A percentile compares a stretch with the other conserved stretches of the same genome.
phyloP scores from a whole-genome alignment of 2,797 vertebrate species.

The Acanthiza pusilla region DNA sequence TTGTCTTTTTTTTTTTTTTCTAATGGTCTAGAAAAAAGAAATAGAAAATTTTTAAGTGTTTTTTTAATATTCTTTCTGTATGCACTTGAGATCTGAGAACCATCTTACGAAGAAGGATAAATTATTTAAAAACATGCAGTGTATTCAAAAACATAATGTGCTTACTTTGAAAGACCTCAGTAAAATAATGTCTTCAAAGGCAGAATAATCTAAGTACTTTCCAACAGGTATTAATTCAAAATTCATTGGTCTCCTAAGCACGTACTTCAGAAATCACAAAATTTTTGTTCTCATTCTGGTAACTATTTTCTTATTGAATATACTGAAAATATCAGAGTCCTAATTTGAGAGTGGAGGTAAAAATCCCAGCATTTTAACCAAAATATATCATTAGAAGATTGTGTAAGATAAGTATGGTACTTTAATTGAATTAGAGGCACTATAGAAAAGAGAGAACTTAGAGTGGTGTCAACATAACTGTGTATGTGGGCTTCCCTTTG shows the following conservation, averaged over 20 bases:
- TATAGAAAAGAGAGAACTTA: not conserved
- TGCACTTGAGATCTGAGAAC: not conserved
- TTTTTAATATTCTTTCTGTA: not conserved
- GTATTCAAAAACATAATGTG: not conserved
- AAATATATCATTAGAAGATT: not conserved
- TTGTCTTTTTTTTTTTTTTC: not conserved
- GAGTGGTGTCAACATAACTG: not conserved
- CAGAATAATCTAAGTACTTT: not conserved
- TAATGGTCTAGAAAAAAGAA: no score
- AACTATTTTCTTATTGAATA: rapidly evolving
- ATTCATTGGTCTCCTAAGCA: not conserved
- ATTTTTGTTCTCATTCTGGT: not conserved
- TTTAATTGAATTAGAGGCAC: not conserved
- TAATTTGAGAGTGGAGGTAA: not conserved
- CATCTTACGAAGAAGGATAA: not conserved
- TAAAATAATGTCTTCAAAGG: not conserved
- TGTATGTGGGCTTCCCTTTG: not conserved
- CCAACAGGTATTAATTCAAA: not conserved
- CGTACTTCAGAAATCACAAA: not conserved
- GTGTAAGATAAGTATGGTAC: not conserved
- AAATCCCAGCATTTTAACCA: not conserved
- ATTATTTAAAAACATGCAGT: not conserved
- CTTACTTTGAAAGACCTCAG: not conserved
- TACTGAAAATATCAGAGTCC: not conserved
- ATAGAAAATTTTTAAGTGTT: not conserved